Evolutionary conservation across 2,888 invertebrate species (phyloP).

Genomic region (Autographa gamma): DNA sequence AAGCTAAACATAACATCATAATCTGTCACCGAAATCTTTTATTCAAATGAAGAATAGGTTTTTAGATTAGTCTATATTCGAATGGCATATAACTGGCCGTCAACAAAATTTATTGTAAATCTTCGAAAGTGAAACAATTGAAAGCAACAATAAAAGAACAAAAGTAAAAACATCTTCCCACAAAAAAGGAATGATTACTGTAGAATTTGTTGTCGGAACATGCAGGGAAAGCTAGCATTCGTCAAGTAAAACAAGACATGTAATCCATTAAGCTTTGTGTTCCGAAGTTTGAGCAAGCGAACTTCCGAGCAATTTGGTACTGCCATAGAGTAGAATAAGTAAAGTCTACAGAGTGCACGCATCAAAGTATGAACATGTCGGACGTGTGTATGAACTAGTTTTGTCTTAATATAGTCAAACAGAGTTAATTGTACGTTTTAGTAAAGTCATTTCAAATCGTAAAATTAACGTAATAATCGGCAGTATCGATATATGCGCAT

Average conservation of each 20-base stretch:
- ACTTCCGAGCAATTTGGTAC: slow-evolving; percentile 63
- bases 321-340: background rate
- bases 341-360: no score
- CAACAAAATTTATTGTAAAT: background rate
- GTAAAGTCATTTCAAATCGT: no score
- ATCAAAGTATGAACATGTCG: no score
- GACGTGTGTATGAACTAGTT: no score
- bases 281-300: slow-evolving; percentile 56
- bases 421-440: no score
- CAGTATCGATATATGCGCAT: no score
- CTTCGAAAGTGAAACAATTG: background rate
- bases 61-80: no score
- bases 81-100: background rate
- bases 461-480: no score
- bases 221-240: slow-evolving; percentile 53
- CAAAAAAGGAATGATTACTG: slow-evolving; percentile 33
- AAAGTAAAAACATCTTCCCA: background rate
- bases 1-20: no score
- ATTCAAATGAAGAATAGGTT: no score
- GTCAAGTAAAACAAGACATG: slow-evolving; percentile 59
- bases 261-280: slow-evolving; percentile 67
- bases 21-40: no score
- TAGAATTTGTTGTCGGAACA: slow-evolving; percentile 26
- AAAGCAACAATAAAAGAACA: background rate
- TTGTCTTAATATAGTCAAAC: no score